phyloP scores from a whole-genome alignment of 2,888 invertebrate species.

The Ferrisia virgata region DNA sequence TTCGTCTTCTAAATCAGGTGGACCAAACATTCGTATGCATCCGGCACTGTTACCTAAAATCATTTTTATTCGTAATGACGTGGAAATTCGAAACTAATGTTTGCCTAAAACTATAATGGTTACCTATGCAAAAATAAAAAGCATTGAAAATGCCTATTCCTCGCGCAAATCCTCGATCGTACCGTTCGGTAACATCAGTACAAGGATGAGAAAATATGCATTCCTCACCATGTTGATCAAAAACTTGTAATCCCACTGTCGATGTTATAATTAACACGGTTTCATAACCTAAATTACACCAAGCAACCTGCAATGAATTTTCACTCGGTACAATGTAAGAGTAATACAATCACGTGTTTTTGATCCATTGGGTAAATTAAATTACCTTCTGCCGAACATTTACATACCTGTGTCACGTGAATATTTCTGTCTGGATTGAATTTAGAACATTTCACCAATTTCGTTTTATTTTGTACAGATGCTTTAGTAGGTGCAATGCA shows the following conservation, averaged over 20 bases:
- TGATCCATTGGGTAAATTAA: no score
- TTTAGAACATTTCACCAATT: not conserved
- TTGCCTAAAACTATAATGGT: no score
- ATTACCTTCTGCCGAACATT: no score
- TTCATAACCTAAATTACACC: slow-evolving; percentile 51
- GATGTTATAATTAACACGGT: slow-evolving; percentile 51
- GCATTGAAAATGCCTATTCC: slow-evolving; percentile 50
- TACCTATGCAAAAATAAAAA: slow-evolving; percentile 51
- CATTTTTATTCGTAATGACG: no score
- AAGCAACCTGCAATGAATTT: slow-evolving; percentile 50
- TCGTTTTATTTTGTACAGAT: not conserved
- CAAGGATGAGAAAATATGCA: slow-evolving; percentile 51
- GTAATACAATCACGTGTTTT: no score
- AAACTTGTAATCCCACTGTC: slow-evolving; percentile 51
- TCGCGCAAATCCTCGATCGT: slow-evolving; percentile 49
- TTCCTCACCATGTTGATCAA: slow-evolving; percentile 47
- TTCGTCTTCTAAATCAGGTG: slow-evolving; percentile 49
- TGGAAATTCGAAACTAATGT: not conserved
- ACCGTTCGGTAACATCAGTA: slow-evolving; percentile 48
- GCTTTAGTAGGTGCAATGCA: slow-evolving; percentile 9
- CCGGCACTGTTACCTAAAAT: slow-evolving; percentile 51
- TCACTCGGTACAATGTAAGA: not conserved
- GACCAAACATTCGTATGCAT: slow-evolving; percentile 50
- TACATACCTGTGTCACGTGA: slow-evolving; percentile 31
- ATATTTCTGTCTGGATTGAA: not conserved